Evolutionary conservation across 2,797 vertebrate genomes (phyloP).

Genomic region (Sphaeramia orbicularis): DNA sequence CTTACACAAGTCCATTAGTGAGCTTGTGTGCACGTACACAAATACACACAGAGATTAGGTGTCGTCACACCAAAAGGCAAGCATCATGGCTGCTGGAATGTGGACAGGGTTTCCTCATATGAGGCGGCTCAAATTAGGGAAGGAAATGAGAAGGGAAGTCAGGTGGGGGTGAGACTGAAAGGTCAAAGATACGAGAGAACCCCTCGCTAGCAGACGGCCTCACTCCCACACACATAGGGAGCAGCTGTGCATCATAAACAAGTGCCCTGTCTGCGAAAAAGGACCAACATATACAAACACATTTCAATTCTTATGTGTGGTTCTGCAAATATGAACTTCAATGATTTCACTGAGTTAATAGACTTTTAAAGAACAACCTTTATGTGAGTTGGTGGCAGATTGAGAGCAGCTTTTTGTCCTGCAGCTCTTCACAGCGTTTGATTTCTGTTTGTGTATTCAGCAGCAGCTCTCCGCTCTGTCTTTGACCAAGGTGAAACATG

Average conservation of each 20-base stretch:
- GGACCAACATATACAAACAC: not conserved
- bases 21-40: constrained; percentile 17
- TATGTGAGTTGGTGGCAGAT: constrained; percentile 5
- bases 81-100: constrained; percentile 38
- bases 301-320: constrained; percentile 22
- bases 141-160: constrained; percentile 43
- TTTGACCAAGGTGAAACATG: constrained; percentile 56
- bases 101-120: constrained; percentile 54
- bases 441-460: constrained; percentile 54
- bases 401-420: constrained; percentile 40
- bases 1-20: constrained; percentile 72
- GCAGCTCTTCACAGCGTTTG: constrained; percentile 22
- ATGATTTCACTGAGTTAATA: constrained; percentile 9
- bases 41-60: constrained; percentile 60
- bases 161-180: constrained; percentile 42
- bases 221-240: not conserved
- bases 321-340: constrained; percentile 8
- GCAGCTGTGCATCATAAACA: constrained; percentile 59
- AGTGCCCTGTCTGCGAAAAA: constrained; percentile 8
- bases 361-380: constrained; percentile 16
- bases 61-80: constrained; percentile 60
- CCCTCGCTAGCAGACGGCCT: constrained; percentile 4
- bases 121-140: constrained; percentile 38
- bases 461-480: constrained; percentile 29
- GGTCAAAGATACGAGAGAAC: constrained; percentile 50